These are phyloP conservation scores for Harpagifer antarcticus DNA, from an alignment of 2,797 vertebrate species.

Conservation along the genomic window DNA sequence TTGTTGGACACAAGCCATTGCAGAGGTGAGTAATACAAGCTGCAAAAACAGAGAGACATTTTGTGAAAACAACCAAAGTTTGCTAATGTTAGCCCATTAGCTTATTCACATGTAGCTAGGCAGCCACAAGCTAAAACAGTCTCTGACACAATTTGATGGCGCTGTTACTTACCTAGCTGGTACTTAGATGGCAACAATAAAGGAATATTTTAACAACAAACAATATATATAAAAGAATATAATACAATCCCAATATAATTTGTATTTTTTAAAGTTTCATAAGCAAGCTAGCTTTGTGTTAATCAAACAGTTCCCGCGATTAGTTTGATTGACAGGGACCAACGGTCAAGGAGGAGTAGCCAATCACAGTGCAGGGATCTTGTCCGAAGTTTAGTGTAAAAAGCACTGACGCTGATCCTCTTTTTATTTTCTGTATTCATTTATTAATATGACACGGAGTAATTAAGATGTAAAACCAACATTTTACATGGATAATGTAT, in stretches of 20 bases:
- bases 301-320: constrained; percentile 23
- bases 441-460: background rate
- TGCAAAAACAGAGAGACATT: background rate
- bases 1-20: constrained; percentile 78
- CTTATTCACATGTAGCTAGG: background rate
- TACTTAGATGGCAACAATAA: constrained; percentile 13
- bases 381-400: background rate
- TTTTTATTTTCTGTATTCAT: rapidly evolving
- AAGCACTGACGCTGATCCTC: background rate
- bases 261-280: background rate
- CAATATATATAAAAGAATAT: background rate
- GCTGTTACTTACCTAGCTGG: background rate
- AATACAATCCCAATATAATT: background rate
- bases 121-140: background rate
- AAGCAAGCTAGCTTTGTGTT: background rate
- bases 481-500: background rate
- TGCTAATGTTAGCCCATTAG: background rate
- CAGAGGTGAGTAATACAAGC: constrained; percentile 1
- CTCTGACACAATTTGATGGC: background rate
- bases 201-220: background rate
- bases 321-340: constrained; percentile 18
- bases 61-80: background rate
- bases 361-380: constrained; percentile 18
- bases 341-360: background rate
- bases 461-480: background rate